Conservation (phyloP, 2,888 invertebrate genomes). For the Doris montereyensis region DNA sequence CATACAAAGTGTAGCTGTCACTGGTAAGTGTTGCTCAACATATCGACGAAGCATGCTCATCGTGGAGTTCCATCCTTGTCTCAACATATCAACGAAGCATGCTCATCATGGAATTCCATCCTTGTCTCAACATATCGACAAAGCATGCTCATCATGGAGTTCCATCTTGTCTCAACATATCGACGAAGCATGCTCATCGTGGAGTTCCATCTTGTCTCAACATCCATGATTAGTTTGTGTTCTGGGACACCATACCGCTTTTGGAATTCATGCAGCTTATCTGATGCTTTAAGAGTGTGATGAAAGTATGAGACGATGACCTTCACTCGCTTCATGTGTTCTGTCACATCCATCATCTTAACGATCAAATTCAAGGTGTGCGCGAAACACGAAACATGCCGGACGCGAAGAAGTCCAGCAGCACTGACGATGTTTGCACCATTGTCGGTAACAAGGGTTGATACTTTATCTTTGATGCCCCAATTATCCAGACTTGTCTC, state of each 20-base stretch:
- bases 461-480: slow-evolving; percentile 4
- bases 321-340: not conserved
- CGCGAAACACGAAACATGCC: slow-evolving; percentile 28
- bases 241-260: not conserved
- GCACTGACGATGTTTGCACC: slow-evolving; percentile 1
- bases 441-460: slow-evolving; percentile 17
- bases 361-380: slow-evolving; percentile 25
- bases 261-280: not conserved
- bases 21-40: not conserved
- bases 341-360: not conserved
- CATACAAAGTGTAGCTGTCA: not conserved
- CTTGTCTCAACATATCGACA: not conserved
- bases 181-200: slow-evolving; percentile 4
- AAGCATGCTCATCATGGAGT: slow-evolving; percentile 6
- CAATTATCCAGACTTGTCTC: not conserved
- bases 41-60: not conserved
- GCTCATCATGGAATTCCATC: slow-evolving; percentile 12
- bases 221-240: slow-evolving; percentile 16
- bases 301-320: slow-evolving; percentile 15
- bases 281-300: not conserved
- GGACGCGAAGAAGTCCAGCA: not conserved
- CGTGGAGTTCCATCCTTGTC: not conserved
- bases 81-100: slow-evolving; percentile 1
- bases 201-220: slow-evolving; percentile 25
- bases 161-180: slow-evolving; percentile 22